phyloP scores from a whole-genome alignment of 1,140 invertebrate genomes.

The Caenorhabditis latens region DNA sequence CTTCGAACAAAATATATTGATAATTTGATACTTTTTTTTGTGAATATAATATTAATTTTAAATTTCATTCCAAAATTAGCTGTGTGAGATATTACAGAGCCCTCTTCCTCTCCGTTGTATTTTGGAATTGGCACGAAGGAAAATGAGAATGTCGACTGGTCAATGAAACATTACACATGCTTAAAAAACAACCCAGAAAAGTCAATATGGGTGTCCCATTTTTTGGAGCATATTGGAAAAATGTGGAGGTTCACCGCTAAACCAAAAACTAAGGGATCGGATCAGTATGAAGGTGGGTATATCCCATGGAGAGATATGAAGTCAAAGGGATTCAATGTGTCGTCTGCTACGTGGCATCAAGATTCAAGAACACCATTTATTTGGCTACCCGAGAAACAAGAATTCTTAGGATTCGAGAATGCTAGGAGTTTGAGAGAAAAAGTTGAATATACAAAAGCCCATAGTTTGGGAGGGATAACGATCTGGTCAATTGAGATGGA shows the following conservation, averaged over 20 bases:
- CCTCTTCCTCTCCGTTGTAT: too few species aligned
- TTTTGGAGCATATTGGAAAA: constrained; percentile 11
- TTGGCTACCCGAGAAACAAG: background rate
- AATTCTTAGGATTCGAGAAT: constrained; percentile 12
- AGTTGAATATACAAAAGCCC: background rate
- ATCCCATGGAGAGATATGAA: background rate
- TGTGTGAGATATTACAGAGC: too few species aligned
- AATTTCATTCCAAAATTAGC: too few species aligned
- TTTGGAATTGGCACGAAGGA: too few species aligned
- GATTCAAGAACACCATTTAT: background rate
- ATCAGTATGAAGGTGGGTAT: background rate
- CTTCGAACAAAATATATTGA: too few species aligned
- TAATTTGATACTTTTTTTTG: too few species aligned
- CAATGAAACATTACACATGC: too few species aligned
- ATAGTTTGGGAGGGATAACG: background rate
- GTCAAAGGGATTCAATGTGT: background rate
- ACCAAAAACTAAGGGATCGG: background rate
- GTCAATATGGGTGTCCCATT: background rate
- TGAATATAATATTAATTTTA: too few species aligned
- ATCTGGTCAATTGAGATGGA: background rate
- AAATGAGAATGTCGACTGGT: too few species aligned
- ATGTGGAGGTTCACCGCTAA: background rate
- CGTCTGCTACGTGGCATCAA: background rate
- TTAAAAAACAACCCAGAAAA: too few species aligned
- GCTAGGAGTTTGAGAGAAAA: background rate